Percentiles rank a stretch among this genome's conserved stretches.
Evolutionary conservation across 2,797 vertebrate species (phyloP).

Genomic region (Malacoctenus gilli): DNA sequence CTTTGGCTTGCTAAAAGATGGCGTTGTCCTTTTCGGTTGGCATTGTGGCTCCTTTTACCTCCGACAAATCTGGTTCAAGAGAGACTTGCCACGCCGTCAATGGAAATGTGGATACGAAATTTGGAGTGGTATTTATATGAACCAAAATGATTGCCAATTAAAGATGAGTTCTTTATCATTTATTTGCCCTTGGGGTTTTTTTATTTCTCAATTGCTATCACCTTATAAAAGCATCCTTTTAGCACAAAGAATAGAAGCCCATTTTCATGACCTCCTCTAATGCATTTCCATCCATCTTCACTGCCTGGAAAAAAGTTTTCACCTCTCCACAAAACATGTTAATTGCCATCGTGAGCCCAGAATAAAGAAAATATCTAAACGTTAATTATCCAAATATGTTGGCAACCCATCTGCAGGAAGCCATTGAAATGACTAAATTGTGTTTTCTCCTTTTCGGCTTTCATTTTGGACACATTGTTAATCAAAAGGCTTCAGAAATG

Average conservation of each 20-base stretch:
- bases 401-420: conserved; percentile 84
- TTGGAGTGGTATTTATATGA: conserved; percentile 78
- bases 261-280: conserved; percentile 84
- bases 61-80: conserved; percentile 74
- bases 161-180: conserved; percentile 81
- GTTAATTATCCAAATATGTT: conserved; percentile 87
- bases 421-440: conserved; percentile 84
- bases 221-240: conserved; percentile 85
- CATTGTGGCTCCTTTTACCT: conserved; percentile 70
- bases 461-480: conserved; percentile 85
- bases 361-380: conserved; percentile 85
- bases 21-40: conserved; percentile 72
- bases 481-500: conserved; percentile 88
- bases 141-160: conserved; percentile 82
- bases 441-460: conserved; percentile 81
- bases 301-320: conserved; percentile 84
- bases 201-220: conserved; percentile 82
- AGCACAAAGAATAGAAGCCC: conserved; percentile 78
- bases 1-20: conserved; percentile 61
- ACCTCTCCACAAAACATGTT: conserved; percentile 84
- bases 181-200: conserved; percentile 83
- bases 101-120: conserved; percentile 72
- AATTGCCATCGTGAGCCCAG: conserved; percentile 81
- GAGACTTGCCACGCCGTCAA: conserved; percentile 75
- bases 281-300: conserved; percentile 83